Percentiles rank a stretch among this genome's conserved stretches.
Evolutionary conservation across 1,140 invertebrate species (phyloP).

Genomic region (Drosophila ironensis): DNA sequence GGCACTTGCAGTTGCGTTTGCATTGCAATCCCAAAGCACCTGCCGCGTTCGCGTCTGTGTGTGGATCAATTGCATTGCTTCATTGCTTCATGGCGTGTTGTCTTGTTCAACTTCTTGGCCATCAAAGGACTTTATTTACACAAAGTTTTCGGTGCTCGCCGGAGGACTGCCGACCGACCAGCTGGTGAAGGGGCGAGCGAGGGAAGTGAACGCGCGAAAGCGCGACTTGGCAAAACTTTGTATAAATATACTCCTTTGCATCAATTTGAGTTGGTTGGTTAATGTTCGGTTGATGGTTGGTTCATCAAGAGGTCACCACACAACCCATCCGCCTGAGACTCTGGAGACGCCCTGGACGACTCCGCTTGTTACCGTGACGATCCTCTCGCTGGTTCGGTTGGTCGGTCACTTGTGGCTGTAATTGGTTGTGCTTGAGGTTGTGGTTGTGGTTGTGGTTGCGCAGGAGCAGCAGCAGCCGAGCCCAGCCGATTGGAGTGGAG

Average conservation of each 20-base stretch:
- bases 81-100: conserved; percentile 65
- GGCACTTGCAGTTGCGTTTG: conserved; percentile 20
- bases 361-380: conserved; percentile 76
- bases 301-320: conserved; percentile 46
- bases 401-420: too few relatives aligned
- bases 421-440: conserved; percentile 11
- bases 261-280: conserved; percentile 36
- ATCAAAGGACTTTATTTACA: conserved; percentile 82
- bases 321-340: conserved; percentile 27
- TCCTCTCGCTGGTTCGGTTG: conserved; percentile 43
- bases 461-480: conserved; percentile 18
- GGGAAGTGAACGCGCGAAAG: too few relatives aligned
- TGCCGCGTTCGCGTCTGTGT: conserved; percentile 52
- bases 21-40: conserved; percentile 20
- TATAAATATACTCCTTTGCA: conserved; percentile 82
- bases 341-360: conserved; percentile 35
- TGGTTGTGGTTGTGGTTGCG: conserved; percentile 14
- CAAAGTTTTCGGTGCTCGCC: conserved; percentile 60
- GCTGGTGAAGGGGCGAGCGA: conserved; percentile 9
- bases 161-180: neutral
- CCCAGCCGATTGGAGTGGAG: neutral
- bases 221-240: conserved; percentile 74
- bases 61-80: conserved; percentile 76
- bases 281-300: conserved; percentile 5
- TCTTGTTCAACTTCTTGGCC: conserved; percentile 36